Percentiles rank a stretch among this genome's conserved stretches.
Conservation (phyloP, 2,888 invertebrate genomes). For the Eupsilia transversa region DNA sequence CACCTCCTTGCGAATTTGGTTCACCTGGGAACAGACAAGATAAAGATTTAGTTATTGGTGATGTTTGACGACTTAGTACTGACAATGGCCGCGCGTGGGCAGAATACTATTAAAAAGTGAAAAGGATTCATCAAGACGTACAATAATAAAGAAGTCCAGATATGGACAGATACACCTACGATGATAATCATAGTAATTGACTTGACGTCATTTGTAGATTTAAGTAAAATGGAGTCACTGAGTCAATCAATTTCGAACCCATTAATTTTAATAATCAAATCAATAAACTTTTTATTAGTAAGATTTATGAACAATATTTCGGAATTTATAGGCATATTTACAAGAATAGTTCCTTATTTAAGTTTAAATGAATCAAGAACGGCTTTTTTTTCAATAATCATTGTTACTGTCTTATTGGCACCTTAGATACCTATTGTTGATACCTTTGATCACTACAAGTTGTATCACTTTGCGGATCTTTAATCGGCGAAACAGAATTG, state of each 20-base stretch:
- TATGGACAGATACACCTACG: conserved; percentile 39
- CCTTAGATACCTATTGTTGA: too few species aligned
- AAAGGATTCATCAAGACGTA: conserved; percentile 29
- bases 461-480: too few species aligned
- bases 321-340: not conserved
- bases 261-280: conserved; percentile 37
- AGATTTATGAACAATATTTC: not conserved
- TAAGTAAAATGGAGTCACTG: conserved; percentile 22
- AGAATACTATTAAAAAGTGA: conserved; percentile 10
- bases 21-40: conserved; percentile 55
- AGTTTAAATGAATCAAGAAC: not conserved
- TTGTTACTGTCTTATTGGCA: too few species aligned
- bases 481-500: not conserved
- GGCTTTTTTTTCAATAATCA: too few species aligned
- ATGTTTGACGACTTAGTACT: not conserved
- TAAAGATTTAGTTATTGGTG: not conserved
- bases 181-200: conserved; percentile 31
- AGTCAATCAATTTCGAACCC: conserved; percentile 29
- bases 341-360: not conserved
- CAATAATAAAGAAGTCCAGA: conserved; percentile 16
- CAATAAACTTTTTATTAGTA: conserved; percentile 23
- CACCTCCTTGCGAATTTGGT: conserved; percentile 72
- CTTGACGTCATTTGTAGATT: conserved; percentile 37
- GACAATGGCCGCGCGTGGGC: conserved; percentile 16
- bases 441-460: too few species aligned